Conservation (phyloP, 2,113 vertebrate genomes). For the Electrona antarctica region DNA sequence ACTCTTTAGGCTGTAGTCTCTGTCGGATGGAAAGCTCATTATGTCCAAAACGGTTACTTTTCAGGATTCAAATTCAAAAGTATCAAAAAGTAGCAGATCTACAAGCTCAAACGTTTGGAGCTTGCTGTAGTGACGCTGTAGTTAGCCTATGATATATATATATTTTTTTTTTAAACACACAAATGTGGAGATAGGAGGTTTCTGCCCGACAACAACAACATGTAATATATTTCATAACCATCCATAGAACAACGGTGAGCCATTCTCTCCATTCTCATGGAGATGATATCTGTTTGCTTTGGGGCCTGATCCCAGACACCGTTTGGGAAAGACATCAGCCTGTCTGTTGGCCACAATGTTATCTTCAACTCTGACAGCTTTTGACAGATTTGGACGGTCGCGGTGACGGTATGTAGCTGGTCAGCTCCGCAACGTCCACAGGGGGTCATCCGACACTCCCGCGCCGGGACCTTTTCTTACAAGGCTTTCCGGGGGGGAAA, state of each 20-base stretch:
- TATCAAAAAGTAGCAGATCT: background rate
- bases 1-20: no score
- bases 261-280: background rate
- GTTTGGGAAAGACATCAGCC: slow-evolving; percentile 43
- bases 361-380: slow-evolving; percentile 37
- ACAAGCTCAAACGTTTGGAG: background rate
- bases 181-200: no score
- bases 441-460: slow-evolving; percentile 22
- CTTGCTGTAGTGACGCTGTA: no score
- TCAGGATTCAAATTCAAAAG: background rate
- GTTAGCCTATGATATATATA: no score
- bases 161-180: no score
- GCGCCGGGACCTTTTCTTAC: slow-evolving; percentile 20
- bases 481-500: slow-evolving; percentile 27
- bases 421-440: slow-evolving; percentile 19
- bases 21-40: no score
- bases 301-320: slow-evolving; percentile 10
- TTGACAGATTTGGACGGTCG: slow-evolving; percentile 34
- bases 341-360: slow-evolving; percentile 7
- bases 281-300: slow-evolving; percentile 24
- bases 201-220: no score
- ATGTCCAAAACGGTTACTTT: no score
- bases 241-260: no score
- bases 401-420: background rate
- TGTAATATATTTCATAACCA: no score